Evolutionary conservation across 2,888 invertebrate species (phyloP), one percentile per base, ranked within the genome.

Genomic region (Epiperipatus broadwayi): DNA sequence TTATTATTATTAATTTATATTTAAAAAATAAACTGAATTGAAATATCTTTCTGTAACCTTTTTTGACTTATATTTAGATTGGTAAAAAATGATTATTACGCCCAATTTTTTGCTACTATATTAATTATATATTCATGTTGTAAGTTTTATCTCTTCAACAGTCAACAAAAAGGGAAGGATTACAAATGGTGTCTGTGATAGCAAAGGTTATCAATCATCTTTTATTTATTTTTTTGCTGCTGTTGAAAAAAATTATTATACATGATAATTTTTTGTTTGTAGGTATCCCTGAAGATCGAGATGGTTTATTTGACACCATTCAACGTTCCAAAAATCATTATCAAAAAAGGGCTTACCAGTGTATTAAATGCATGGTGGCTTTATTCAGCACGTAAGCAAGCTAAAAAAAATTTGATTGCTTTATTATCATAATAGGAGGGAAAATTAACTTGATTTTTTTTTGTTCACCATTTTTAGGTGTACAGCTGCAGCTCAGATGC

Each of bases 311-410:
- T 50, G 91, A 93, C 56, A 91, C 83, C 41, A 85, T 91, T 53
- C 73, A 78, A 50, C 73, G 83, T 44, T 79, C 84, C 42, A 89
- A 87, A 62, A 80, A 77, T 46, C 85, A 89, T 63, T 87, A 89
- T 63, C 89, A 91, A 61, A 91, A 91, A 64, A 70, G 91, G 47
- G 85, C 89, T 45, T 93, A 93, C 66, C 85, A 89, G 61, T 91
- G 89, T 64, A 83, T 93, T 45, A 93, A 93, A 65, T 80, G 85
- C 57, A 71, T 93, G 66, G 89, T 89, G 45, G 73, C 77, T 49
- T 68, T 91, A 46, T 85, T 91, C 67, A 72, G 75, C 51, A 76
- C 79, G 60, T n/a, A n/a, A n/a, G 56, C 57, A 46, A 51, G 55
- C 51, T 8, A 2, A 21, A 34, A 10, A 16, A 18, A 16, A 10